Conservation (phyloP, 2,888 invertebrate genomes). For the Balanococcus diminutus region DNA sequence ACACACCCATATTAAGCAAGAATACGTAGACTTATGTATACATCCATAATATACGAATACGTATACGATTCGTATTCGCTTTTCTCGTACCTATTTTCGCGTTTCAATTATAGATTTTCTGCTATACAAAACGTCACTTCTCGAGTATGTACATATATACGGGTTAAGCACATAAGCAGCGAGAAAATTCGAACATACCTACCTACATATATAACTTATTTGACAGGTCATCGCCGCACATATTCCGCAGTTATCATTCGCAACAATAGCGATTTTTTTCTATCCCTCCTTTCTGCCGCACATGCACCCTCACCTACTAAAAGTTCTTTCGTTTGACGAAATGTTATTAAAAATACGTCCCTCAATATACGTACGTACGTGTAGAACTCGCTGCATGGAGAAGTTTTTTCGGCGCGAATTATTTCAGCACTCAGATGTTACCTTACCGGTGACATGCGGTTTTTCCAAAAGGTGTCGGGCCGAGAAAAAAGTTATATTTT, state of each 20-base stretch:
- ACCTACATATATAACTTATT: no score
- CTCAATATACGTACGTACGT: neutral
- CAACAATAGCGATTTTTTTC: neutral
- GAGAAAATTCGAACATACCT: neutral
- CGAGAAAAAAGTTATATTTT: constrained; percentile 6
- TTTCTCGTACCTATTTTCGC: neutral
- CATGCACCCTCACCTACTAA: neutral
- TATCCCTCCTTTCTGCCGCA: neutral
- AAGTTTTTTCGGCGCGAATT: neutral
- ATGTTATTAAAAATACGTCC: constrained; percentile 26
- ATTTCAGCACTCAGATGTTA: constrained; percentile 17
- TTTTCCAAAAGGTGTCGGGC: neutral
- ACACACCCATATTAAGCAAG: neutral
- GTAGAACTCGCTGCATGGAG: neutral
- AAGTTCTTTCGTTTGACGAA: neutral
- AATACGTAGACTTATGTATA: no score
- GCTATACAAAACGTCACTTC: neutral
- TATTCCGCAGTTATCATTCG: neutral
- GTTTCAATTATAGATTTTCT: constrained; percentile 8
- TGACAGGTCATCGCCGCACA: neutral
- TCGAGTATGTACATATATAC: no score
- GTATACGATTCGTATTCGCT: no score
- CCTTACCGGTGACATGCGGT: constrained; percentile 22
- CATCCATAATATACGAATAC: no score
- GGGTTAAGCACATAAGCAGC: neutral